Conservation (phyloP, 1,140 invertebrate species). For the Drosophila sturtevanti region DNA sequence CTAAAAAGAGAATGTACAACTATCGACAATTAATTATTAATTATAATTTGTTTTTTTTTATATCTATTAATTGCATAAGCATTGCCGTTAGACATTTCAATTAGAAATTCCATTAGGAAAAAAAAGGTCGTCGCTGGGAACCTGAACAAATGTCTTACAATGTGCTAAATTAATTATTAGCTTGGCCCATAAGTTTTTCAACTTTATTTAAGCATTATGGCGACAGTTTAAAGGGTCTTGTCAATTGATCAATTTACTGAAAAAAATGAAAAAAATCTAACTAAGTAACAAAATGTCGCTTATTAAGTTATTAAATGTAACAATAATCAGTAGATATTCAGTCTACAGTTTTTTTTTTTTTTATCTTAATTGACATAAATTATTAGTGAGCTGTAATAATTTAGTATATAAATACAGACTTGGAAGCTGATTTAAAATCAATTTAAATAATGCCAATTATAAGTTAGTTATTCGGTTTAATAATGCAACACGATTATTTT, state of each 20-base stretch:
- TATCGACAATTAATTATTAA: constrained; percentile 57
- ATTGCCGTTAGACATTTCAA: not conserved
- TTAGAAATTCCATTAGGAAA: not conserved
- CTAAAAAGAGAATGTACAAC: constrained; percentile 58
- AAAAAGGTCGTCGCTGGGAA: constrained; percentile 38
- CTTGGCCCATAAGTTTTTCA: constrained; percentile 41
- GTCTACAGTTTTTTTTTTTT: constrained; percentile 18
- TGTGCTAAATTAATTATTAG: constrained; percentile 20
- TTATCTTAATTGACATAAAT: constrained; percentile 12
- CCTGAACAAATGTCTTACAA: constrained; percentile 44
- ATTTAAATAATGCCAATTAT: constrained; percentile 37
- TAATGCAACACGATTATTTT: constrained; percentile 13
- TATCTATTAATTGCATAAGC: constrained; percentile 45
- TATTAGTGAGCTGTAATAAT: no score
- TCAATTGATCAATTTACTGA: not conserved
- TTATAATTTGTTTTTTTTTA: constrained; percentile 18
- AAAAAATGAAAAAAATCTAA: not conserved
- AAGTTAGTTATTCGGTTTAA: constrained; percentile 45
- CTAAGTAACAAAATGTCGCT: not conserved
- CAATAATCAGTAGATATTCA: not conserved
- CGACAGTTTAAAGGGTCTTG: no score
- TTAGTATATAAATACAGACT: no score
- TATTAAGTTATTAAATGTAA: constrained; percentile 24
- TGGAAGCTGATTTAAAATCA: constrained; percentile 36
- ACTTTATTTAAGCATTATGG: not conserved